Evolutionary conservation across 2,113 vertebrate species (phyloP).

Genomic region (Cisticola juncidis): DNA sequence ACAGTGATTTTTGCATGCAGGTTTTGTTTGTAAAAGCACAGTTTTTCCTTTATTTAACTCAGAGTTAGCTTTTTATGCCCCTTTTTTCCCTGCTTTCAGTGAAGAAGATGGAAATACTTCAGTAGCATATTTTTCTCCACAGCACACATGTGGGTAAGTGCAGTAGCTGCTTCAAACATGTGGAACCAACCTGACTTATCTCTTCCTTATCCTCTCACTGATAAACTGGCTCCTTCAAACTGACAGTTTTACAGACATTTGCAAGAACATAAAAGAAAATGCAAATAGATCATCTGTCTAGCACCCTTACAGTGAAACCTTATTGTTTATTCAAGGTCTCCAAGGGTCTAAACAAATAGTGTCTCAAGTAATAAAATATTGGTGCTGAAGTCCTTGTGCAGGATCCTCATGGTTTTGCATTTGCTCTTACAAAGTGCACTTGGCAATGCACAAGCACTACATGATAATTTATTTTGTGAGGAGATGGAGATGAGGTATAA

Average conservation of each 20-base stretch:
- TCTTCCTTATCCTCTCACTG: constrained; percentile 83
- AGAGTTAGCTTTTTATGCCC: background rate
- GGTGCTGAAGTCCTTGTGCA: constrained; percentile 50
- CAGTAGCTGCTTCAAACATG: constrained; percentile 88
- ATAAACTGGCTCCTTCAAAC: constrained; percentile 82
- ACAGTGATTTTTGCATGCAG: background rate
- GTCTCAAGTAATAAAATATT: constrained; percentile 60
- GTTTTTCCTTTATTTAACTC: background rate
- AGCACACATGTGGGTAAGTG: constrained; percentile 58
- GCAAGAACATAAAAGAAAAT: constrained; percentile 83
- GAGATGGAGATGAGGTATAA: background rate
- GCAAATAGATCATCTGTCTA: constrained; percentile 77
- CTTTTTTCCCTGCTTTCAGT: background rate
- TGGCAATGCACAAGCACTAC: background rate
- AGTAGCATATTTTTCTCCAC: constrained; percentile 57
- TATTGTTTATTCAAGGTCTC: constrained; percentile 74
- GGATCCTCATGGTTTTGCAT: background rate
- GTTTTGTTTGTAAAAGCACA: background rate
- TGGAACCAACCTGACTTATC: constrained; percentile 86
- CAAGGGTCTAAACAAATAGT: constrained; percentile 70
- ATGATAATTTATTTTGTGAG: background rate
- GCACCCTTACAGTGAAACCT: constrained; percentile 67
- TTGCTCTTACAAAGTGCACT: background rate
- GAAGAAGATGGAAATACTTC: background rate
- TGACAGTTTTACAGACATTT: constrained; percentile 79